A percentile compares a stretch with the other conserved stretches of the same genome.
phyloP scores from a whole-genome alignment of 2,888 invertebrate genomes.

The Monochamus alternatus region DNA sequence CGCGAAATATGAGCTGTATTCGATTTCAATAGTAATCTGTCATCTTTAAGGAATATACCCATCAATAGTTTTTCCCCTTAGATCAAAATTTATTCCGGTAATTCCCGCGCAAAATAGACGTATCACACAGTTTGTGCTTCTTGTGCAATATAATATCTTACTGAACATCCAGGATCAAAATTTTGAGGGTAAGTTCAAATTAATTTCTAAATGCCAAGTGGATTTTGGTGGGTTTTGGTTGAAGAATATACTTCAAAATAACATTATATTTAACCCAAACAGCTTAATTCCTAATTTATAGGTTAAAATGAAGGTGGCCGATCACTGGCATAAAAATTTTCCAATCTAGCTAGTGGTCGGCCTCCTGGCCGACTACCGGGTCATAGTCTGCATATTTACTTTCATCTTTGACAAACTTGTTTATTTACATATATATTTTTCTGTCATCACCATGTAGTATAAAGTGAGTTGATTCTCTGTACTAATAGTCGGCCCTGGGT shows the following conservation, averaged over 20 bases:
- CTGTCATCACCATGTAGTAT: slow-evolving; percentile 31
- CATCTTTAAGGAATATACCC: background rate
- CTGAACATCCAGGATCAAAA: background rate
- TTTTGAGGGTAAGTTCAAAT: slow-evolving; percentile 1
- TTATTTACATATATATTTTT: slow-evolving; percentile 32
- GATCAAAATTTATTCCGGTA: background rate
- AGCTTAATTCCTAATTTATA: slow-evolving; percentile 14
- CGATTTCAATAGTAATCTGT: background rate
- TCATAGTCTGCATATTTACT: slow-evolving; percentile 27
- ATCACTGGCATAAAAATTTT: slow-evolving; percentile 27
- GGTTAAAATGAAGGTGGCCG: slow-evolving; percentile 17
- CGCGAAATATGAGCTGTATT: slow-evolving; percentile 16
- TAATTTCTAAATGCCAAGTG: background rate
- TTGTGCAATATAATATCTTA: background rate
- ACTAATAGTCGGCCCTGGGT: slow-evolving; percentile 42
- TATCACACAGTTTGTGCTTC: background rate
- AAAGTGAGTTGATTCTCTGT: slow-evolving; percentile 22
- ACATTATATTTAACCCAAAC: slow-evolving; percentile 5
- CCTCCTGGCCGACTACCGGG: slow-evolving; percentile 38
- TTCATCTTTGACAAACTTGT: slow-evolving; percentile 34
- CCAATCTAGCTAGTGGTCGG: slow-evolving; percentile 24
- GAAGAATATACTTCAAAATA: slow-evolving; percentile 10
- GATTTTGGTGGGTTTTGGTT: background rate
- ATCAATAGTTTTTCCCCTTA: slow-evolving; percentile 1
- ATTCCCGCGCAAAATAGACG: background rate